These are phyloP conservation scores for Campoplex capitator DNA, from an alignment of 2,888 invertebrate genomes.

Conservation along the genomic window DNA sequence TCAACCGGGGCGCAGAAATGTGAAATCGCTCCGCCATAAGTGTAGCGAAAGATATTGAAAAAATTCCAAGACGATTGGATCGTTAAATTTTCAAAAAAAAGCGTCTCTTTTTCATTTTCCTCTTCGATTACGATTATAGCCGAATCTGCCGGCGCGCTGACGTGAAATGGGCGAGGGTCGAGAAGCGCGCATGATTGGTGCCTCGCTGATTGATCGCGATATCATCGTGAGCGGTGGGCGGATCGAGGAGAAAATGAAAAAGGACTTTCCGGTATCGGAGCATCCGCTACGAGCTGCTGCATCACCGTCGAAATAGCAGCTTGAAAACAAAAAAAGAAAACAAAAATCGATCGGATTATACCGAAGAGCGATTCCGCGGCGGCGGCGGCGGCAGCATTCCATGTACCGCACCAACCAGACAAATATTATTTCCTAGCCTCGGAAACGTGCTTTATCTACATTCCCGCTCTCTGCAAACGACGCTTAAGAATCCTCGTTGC, in stretches of 20 bases:
- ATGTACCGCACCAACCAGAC: not conserved
- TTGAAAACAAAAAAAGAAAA: not conserved
- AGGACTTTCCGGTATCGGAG: not conserved
- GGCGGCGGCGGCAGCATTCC: not conserved
- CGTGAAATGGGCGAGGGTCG: not conserved
- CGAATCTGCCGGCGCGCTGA: not conserved
- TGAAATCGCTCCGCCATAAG: not conserved
- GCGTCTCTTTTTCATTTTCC: not conserved
- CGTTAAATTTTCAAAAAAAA: not conserved
- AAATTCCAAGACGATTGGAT: not conserved
- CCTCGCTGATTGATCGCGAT: not conserved
- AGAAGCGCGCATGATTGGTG: not conserved
- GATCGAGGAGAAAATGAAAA: not conserved
- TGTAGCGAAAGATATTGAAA: not conserved
- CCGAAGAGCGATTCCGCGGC: not conserved
- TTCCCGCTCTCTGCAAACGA: not conserved
- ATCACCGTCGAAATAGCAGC: not conserved
- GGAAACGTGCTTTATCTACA: not conserved
- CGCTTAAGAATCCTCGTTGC: not conserved
- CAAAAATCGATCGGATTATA: not conserved
- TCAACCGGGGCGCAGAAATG: not conserved
- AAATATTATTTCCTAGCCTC: not conserved
- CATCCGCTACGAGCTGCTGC: not conserved
- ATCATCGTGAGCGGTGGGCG: not conserved
- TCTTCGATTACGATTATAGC: not conserved